Evolutionary conservation across 2,888 invertebrate species (phyloP).

Genomic region (Ypsolopha scabrella): DNA sequence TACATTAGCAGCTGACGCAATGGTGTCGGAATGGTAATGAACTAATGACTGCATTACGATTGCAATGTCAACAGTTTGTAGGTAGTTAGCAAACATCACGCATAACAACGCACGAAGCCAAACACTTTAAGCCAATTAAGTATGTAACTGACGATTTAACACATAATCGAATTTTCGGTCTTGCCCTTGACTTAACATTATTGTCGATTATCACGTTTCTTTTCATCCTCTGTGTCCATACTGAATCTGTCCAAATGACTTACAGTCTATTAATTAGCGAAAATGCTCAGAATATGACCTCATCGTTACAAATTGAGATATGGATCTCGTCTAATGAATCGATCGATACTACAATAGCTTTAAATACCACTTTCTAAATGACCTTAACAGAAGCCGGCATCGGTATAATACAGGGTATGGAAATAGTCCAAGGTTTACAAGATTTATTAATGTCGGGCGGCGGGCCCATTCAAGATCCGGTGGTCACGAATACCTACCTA

Average conservation of each 20-base stretch:
- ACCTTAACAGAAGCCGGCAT: conserved; percentile 42
- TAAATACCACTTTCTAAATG: conserved; percentile 42
- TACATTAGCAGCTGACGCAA: too few species aligned
- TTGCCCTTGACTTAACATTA: conserved; percentile 3
- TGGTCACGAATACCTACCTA: conserved; percentile 41
- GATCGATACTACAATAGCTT: conserved; percentile 1
- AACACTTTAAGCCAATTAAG: neutral
- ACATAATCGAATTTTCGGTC: neutral
- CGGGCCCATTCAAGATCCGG: conserved; percentile 57
- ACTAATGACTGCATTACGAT: too few species aligned
- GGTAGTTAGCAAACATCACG: neutral
- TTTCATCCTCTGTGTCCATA: neutral
- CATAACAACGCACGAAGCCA: neutral
- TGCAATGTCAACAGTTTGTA: neutral
- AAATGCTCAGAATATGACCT: neutral
- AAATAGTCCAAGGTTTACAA: conserved; percentile 61
- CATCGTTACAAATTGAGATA: neutral
- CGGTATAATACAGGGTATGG: conserved; percentile 37
- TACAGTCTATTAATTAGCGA: neutral
- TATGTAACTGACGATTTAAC: neutral
- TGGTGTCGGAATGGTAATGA: too few species aligned
- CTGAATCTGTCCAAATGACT: neutral
- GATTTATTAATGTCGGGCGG: conserved; percentile 12
- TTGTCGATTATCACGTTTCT: neutral
- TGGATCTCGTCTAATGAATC: conserved; percentile 1